Evolutionary conservation across 2,797 vertebrate species (phyloP), one percentile per base, ranked within the genome.

Genomic region (Trachurus trachurus): DNA sequence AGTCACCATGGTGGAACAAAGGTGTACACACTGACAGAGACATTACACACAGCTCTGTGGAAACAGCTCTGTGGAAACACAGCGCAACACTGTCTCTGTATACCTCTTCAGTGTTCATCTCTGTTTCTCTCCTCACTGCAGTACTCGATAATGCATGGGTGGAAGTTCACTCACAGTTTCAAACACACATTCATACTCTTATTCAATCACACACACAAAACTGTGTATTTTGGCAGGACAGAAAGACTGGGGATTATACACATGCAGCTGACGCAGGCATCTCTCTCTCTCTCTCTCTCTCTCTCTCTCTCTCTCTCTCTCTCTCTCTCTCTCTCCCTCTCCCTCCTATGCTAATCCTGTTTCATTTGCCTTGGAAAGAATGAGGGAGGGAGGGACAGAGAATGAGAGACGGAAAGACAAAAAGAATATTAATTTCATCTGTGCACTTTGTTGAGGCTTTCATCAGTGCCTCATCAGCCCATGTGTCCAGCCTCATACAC

Each of bases 361-460:
- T 93, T 94, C 81, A 88, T 93, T 93, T 93, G 87, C 89, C 56
- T 89, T 80, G 52, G 79, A 92, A 87, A 82, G 68, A 88, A 83
- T 74, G 66, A 80, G 75, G 49, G 50, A 76, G 39, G 52, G 60
- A 64, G 22, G 56, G 39, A 37, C 50, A 66, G 37, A 42, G 40
- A 76, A 57, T 29, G 26, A 80, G 59, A 71, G 69, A 65, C 15
- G 45, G 54, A 87, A 71, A 78, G 58, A 84, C 75, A 84, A 78
- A 90, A 89, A 63, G 63, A 89, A 90, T 88, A 91, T 89, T 83
- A 79, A 91, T 88, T 86, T 88, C 74, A 83, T 89, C 82, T 75
- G 63, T 76, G 44, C 19, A 4, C 71, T 60, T 73, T 69, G 52
- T 69, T 78, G 17, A 69, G 31, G 45, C 65, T 82, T 87, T 78